Conservation (phyloP, 1,140 invertebrate species). For the Tigriopus japonicus region DNA sequence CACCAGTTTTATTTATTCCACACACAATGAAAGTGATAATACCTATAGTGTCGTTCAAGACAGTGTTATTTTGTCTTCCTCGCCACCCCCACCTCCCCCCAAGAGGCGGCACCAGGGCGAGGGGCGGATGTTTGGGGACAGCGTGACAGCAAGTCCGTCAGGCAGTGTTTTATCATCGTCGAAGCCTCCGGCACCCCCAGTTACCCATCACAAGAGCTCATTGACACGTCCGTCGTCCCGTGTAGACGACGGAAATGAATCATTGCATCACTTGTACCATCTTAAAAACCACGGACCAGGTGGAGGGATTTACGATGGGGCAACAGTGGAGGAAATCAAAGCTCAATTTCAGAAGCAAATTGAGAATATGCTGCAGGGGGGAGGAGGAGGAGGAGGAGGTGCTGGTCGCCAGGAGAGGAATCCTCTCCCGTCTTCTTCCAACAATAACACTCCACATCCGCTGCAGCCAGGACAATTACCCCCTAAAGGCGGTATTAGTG, state of each 20-base stretch:
- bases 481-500: too few relatives aligned
- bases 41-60: not conserved
- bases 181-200: not conserved
- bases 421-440: too few relatives aligned
- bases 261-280: not conserved
- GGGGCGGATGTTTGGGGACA: not conserved
- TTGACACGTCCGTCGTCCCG: not conserved
- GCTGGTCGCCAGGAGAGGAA: too few relatives aligned
- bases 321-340: not conserved
- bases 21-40: not conserved
- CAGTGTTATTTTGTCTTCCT: not conserved
- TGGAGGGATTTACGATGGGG: not conserved
- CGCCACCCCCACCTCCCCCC: not conserved
- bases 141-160: not conserved
- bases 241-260: not conserved
- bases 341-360: not conserved
- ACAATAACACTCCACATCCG: too few relatives aligned
- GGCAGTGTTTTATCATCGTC: not conserved
- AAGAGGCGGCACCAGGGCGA: not conserved
- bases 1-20: too few relatives aligned
- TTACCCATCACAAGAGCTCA: not conserved
- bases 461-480: too few relatives aligned
- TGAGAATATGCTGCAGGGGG: not conserved
- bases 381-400: too few relatives aligned
- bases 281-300: not conserved